Conservation (phyloP, 2,888 invertebrate species). For the Hartigia nigra region DNA sequence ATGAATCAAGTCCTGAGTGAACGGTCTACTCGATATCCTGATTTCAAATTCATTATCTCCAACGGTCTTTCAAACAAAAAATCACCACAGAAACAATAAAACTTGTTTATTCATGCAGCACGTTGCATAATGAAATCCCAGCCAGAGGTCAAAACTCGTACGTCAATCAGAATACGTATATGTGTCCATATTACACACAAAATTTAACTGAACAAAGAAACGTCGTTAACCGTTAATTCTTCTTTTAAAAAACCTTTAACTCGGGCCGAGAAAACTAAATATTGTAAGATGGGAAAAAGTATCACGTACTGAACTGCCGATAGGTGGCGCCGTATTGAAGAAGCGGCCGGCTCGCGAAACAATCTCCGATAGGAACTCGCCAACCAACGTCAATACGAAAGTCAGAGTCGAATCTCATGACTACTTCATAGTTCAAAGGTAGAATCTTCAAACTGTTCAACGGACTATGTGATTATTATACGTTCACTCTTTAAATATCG, state of each 20-base stretch:
- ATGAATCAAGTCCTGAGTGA: slow-evolving; percentile 12
- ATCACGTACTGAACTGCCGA: not conserved
- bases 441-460: not conserved
- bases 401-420: not conserved
- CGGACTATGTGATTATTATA: not conserved
- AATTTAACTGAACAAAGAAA: not conserved
- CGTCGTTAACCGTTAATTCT: slow-evolving; percentile 2
- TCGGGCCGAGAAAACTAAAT: not conserved
- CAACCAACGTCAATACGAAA: not conserved
- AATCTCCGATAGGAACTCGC: not conserved
- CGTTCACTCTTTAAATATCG: not conserved
- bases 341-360: not conserved
- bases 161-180: not conserved
- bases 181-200: not conserved
- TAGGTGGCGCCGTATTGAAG: not conserved
- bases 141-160: not conserved
- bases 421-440: not conserved
- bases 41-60: not conserved
- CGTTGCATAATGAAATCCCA: not conserved
- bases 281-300: not conserved
- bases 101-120: not conserved
- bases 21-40: not conserved
- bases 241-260: not conserved
- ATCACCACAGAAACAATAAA: not conserved
- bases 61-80: not conserved